phyloP scores from a whole-genome alignment of 1,140 invertebrate species.

The Lordiphosa clarofinis region DNA sequence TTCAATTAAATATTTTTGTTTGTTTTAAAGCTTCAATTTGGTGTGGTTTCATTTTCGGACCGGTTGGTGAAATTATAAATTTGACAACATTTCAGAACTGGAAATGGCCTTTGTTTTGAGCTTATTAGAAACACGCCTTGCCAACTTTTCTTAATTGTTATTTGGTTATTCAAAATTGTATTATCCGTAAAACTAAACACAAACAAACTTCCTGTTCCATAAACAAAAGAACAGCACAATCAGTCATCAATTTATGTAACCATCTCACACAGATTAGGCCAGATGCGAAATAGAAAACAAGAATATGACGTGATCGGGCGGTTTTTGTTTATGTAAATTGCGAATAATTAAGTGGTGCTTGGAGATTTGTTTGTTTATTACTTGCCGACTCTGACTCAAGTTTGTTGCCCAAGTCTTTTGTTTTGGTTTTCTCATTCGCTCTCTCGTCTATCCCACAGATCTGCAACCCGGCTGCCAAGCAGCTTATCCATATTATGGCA shows the following conservation, averaged over 20 bases:
- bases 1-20: constrained; percentile 14
- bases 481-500: constrained; percentile 85
- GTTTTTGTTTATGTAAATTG: constrained; percentile 15
- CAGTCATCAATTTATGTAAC: constrained; percentile 1
- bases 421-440: constrained; percentile 37
- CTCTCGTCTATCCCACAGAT: constrained; percentile 24
- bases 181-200: constrained; percentile 31
- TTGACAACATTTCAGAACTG: constrained; percentile 1
- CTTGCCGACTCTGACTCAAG: constrained; percentile 44
- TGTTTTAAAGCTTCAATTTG: constrained; percentile 16
- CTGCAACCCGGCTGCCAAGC: constrained; percentile 52
- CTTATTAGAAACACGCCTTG: constrained; percentile 33
- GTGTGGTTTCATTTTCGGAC: too few relatives aligned
- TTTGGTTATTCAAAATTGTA: constrained; percentile 25
- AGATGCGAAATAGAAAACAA: background rate
- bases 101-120: constrained; percentile 17
- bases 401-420: constrained; percentile 77
- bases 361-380: constrained; percentile 20
- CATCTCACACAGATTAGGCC: background rate
- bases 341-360: constrained; percentile 39
- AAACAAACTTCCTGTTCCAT: constrained; percentile 42
- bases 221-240: constrained; percentile 18
- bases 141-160: constrained; percentile 22
- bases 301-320: constrained; percentile 11
- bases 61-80: constrained; percentile 2